Evolutionary conservation across 2,888 invertebrate species (phyloP), one percentile per base, ranked within the genome.

Genomic region (Drosophila cracens): DNA sequence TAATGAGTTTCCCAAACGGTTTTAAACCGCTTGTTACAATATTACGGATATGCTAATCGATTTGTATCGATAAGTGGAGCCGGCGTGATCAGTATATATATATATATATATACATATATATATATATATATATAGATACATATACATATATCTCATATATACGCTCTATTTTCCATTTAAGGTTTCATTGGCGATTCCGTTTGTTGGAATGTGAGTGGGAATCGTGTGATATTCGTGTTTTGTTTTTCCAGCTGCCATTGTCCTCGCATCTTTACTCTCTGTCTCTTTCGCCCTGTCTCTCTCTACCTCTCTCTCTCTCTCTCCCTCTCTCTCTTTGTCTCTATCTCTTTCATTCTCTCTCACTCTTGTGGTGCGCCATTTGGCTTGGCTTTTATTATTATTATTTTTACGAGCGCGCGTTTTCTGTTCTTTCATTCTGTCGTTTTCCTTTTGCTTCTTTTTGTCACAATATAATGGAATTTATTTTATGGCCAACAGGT

Each of bases 401-500:
- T 90, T 90, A 88, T 86, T 84, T 83, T 84, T 82, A 83, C 78
- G 82, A 76, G 51, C 78, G 81, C 81, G 81, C 81, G 78, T 77
- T 81, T 65, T 80, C 62, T 63, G 59, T 66, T 76, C 66, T 61
- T 68, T 57, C 77, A 62, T 70, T 56, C 46, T 49, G 43, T 40
- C 54, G 53, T 59, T 51, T 58, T 54, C 43, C 31, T 57, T 53
- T 43, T 60, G 36, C 40, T 54, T 25, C 29, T 51, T 81, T 81
- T 81, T 81, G 81, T 81, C 78, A 85, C 83, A 81, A 77, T 83
- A 85, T 90, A 89, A 85, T 80, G 79, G 83, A 83, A 90, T 86
- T 83, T 87, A 87, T 90, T 91, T 91, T 90, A 91, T 83, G 83
- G 80, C 89, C 91, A 91, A 88, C 92, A 91, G 91, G 90, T 91